Conservation (phyloP, 2,888 invertebrate species). For the Amorpha juglandis region DNA sequence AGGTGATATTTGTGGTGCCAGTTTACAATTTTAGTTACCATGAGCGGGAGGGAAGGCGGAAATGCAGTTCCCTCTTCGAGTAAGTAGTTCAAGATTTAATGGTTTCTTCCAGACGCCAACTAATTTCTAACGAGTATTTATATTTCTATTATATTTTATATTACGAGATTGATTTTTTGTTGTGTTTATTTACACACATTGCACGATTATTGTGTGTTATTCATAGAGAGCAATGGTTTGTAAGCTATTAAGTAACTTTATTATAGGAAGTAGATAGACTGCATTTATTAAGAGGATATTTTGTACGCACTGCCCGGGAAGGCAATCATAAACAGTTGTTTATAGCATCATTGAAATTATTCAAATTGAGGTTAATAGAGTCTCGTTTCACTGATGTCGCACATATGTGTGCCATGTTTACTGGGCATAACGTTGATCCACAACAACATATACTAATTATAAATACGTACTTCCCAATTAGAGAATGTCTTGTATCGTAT, state of each 20-base stretch:
- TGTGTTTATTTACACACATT: background rate
- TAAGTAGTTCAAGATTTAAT: conserved; percentile 63
- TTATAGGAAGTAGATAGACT: conserved; percentile 56
- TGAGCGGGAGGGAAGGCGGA: conserved; percentile 82
- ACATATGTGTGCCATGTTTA: conserved; percentile 81
- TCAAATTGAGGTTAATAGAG: conserved; percentile 81
- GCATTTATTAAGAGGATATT: conserved; percentile 76
- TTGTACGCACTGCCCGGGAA: conserved; percentile 65
- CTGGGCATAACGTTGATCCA: conserved; percentile 67
- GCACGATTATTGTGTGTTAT: background rate
- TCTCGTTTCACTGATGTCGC: conserved; percentile 76
- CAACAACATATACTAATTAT: conserved; percentile 67
- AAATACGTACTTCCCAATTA: conserved; percentile 60
- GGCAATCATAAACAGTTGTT: conserved; percentile 73
- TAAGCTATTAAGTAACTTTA: conserved; percentile 48
- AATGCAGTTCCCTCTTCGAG: conserved; percentile 83
- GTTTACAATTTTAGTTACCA: conserved; percentile 73
- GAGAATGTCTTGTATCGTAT: conserved; percentile 50
- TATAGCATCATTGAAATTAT: conserved; percentile 76
- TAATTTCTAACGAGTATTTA: background rate
- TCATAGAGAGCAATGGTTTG: background rate
- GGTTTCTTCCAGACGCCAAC: background rate
- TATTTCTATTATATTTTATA: conserved; percentile 3
- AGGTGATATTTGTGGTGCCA: conserved; percentile 79
- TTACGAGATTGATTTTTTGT: background rate